These are phyloP conservation scores for Hyperoodon ampullatus DNA, from an alignment of 2,113 vertebrate genomes.

Conservation along the genomic window DNA sequence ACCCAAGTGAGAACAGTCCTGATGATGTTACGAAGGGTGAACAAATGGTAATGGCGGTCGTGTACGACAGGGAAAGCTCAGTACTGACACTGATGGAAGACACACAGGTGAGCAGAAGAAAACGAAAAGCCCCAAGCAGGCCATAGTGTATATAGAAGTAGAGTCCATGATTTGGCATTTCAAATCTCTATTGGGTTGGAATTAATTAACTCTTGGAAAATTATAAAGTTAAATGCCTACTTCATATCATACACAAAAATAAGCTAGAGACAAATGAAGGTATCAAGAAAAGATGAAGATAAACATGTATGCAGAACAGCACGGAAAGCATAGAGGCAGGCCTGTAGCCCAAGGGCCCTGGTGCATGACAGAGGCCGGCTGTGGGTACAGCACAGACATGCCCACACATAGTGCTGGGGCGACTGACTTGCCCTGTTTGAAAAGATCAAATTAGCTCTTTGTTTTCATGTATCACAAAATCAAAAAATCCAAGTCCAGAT, in stretches of 20 bases:
- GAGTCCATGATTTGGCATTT: neutral
- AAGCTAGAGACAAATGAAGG: neutral
- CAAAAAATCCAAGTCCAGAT: neutral
- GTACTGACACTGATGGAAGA: neutral
- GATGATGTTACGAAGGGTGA: neutral
- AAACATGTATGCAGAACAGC: rapidly evolving
- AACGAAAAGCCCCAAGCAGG: neutral
- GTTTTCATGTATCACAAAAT: neutral
- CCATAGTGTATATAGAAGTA: neutral
- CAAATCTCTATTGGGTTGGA: neutral
- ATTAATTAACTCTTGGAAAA: neutral
- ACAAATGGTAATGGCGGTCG: rapidly evolving
- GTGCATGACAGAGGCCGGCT: neutral
- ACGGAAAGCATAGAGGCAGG: neutral
- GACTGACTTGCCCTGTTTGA: neutral
- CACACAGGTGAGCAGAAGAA: neutral
- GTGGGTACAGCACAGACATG: rapidly evolving
- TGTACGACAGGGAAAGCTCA: neutral
- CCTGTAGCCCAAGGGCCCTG: rapidly evolving
- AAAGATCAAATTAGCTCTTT: neutral
- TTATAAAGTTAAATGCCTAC: neutral
- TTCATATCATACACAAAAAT: neutral
- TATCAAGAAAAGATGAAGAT: neutral
- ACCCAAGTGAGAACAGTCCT: neutral
- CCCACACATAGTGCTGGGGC: rapidly evolving